phyloP scores from a whole-genome alignment of 2,888 invertebrate species.

The Epistrophella euchroma region DNA sequence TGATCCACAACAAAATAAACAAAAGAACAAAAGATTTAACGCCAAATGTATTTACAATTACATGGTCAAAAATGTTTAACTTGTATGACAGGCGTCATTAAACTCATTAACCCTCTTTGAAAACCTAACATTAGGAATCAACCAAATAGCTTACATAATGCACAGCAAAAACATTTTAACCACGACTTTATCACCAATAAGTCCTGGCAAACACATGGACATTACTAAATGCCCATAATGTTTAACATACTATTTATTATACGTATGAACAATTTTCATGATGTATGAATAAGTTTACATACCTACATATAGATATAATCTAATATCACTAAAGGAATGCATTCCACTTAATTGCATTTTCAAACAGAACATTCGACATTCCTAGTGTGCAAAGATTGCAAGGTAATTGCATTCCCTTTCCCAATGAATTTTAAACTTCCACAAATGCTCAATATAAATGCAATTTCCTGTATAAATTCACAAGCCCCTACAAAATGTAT shows the following conservation, averaged over 20 bases:
- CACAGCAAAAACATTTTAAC: constrained; percentile 1
- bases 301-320: neutral
- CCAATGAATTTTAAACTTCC: constrained; percentile 73
- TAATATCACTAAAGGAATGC: constrained; percentile 35
- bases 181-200: constrained; percentile 6
- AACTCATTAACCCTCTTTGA: neutral
- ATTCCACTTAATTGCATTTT: constrained; percentile 66
- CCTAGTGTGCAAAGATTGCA: constrained; percentile 64
- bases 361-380: constrained; percentile 58
- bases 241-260: neutral
- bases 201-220: neutral
- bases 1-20: neutral
- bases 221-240: constrained; percentile 23
- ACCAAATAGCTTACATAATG: constrained; percentile 9
- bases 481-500: neutral
- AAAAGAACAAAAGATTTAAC: neutral
- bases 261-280: neutral
- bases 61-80: constrained; percentile 26
- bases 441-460: constrained; percentile 72
- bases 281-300: neutral
- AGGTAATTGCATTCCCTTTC: constrained; percentile 71
- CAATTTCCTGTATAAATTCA: constrained; percentile 39
- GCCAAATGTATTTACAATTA: neutral
- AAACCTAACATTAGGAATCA: constrained; percentile 1
- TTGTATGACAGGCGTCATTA: constrained; percentile 20